phyloP scores from a whole-genome alignment of 2,113 vertebrate genomes.

The Chinchilla lanigera region DNA sequence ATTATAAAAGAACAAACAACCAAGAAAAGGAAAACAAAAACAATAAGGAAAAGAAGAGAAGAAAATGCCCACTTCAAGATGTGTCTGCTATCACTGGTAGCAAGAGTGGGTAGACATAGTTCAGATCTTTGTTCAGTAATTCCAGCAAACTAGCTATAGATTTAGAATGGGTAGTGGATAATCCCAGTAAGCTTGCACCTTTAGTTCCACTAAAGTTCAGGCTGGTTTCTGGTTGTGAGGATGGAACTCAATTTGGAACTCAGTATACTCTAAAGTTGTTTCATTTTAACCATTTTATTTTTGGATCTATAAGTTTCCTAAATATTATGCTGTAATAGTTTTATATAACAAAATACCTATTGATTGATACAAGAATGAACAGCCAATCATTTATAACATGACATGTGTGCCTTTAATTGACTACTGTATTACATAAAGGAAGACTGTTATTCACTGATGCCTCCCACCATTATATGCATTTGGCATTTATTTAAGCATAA shows the following conservation, averaged over 20 bases:
- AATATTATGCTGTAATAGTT: neutral
- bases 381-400: neutral
- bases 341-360: neutral
- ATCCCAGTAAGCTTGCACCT: neutral
- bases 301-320: neutral
- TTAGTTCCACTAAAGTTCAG: neutral
- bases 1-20: no score
- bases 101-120: neutral
- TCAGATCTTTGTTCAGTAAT: neutral
- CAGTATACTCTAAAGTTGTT: neutral
- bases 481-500: slow-evolving; percentile 26
- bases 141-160: neutral
- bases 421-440: neutral
- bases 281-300: slow-evolving; percentile 35
- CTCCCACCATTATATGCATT: neutral
- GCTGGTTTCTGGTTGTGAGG: neutral
- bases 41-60: no score
- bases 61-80: neutral
- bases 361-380: neutral
- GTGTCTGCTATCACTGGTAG: neutral
- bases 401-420: neutral
- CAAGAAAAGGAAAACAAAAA: no score
- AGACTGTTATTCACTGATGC: neutral
- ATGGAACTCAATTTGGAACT: neutral
- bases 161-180: neutral